Conservation (phyloP, 35 echinoderm and acorn worm genomes). For the Ptychodera flava region DNA sequence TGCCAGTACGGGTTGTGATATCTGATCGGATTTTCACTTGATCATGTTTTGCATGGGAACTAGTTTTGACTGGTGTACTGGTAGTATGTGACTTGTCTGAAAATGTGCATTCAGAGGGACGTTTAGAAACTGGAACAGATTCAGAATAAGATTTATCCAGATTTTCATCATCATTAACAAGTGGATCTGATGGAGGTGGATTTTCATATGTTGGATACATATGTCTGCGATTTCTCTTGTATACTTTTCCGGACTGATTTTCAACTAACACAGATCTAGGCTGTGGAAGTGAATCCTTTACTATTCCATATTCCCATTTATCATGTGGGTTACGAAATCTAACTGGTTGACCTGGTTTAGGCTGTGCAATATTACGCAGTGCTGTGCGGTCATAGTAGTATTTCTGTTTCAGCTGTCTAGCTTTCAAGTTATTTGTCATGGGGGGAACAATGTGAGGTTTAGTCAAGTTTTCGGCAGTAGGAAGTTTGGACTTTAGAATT, state of each 20-base stretch:
- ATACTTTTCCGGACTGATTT: not conserved
- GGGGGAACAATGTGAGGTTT: conserved; percentile 9
- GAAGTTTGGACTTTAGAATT: conserved; percentile 11
- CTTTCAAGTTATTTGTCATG: conserved; percentile 2
- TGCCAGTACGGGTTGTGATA: not conserved
- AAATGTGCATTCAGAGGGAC: not conserved
- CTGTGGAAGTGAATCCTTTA: not conserved
- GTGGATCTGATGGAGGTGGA: not conserved
- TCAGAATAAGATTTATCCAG: not conserved
- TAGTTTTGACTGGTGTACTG: too few species aligned
- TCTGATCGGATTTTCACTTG: not conserved
- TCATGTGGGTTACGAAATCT: not conserved
- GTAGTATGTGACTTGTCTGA: not conserved
- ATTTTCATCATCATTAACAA: not conserved
- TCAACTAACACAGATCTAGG: not conserved
- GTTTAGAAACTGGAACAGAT: not conserved
- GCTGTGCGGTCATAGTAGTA: conserved; percentile 16
- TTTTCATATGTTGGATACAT: not conserved
- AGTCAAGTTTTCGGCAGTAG: conserved; percentile 6
- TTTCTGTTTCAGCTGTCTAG: conserved; percentile 19
- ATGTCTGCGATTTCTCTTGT: not conserved
- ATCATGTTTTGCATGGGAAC: not conserved
- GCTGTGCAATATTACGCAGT: not conserved
- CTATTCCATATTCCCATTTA: not conserved
- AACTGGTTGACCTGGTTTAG: not conserved